Conservation (phyloP, 2,113 vertebrate genomes). For the Pithys albifrons region DNA sequence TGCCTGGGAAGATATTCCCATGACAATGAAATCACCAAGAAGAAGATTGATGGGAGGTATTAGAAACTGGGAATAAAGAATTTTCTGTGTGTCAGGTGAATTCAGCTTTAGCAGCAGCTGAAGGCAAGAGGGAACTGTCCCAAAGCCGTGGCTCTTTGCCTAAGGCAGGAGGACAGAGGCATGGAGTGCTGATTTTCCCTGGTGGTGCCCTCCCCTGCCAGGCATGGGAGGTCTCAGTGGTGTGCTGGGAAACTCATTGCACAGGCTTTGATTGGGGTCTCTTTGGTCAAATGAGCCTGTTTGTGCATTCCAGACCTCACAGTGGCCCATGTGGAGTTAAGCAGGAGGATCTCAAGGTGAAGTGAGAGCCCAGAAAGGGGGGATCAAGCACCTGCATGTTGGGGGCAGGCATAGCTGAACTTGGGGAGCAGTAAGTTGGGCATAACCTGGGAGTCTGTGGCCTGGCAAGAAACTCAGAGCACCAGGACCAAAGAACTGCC, state of each 20-base stretch:
- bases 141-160: background rate
- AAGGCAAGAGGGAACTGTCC: background rate
- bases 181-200: background rate
- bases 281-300: background rate
- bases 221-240: background rate
- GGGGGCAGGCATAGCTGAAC: background rate
- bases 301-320: background rate
- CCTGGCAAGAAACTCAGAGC: background rate
- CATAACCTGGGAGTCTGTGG: background rate
- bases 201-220: background rate
- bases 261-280: background rate
- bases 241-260: background rate
- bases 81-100: background rate
- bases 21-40: background rate
- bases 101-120: background rate
- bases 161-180: accelerated
- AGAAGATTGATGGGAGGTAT: background rate
- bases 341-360: background rate
- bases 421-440: background rate
- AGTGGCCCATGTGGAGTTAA: background rate
- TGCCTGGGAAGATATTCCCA: background rate
- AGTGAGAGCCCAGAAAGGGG: background rate
- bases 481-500: background rate
- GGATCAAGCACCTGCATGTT: background rate
- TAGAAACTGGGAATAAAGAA: background rate